Evolutionary conservation across 2,888 invertebrate species (phyloP).

Genomic region (Criorhina ranunculi): DNA sequence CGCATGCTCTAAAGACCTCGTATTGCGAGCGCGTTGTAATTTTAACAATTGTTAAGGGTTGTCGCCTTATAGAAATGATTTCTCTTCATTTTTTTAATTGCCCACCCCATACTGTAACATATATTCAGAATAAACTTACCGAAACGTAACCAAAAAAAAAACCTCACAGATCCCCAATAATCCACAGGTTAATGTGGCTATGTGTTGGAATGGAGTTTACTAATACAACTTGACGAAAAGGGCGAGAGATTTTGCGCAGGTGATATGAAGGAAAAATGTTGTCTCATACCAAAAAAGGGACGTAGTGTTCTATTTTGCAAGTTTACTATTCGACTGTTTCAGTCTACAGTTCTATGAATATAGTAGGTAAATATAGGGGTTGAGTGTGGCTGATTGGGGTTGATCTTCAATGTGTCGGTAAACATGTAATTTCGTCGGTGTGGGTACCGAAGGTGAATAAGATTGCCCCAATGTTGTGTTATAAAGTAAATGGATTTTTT

Average conservation of each 20-base stretch:
- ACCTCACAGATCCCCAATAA: constrained; percentile 58
- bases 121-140: constrained; percentile 48
- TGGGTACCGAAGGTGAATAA: constrained; percentile 72
- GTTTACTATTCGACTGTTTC: constrained; percentile 77
- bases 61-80: constrained; percentile 69
- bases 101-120: constrained; percentile 53
- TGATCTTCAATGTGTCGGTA: constrained; percentile 76
- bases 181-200: constrained; percentile 74
- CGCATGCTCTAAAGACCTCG: constrained; percentile 70
- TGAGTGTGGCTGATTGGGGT: constrained; percentile 75
- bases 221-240: constrained; percentile 62
- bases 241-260: constrained; percentile 77
- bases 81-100: constrained; percentile 62
- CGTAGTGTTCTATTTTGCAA: constrained; percentile 76
- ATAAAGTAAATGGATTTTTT: constrained; percentile 69
- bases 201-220: constrained; percentile 73
- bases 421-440: constrained; percentile 63
- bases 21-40: constrained; percentile 71
- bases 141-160: constrained; percentile 21
- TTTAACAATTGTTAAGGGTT: constrained; percentile 76
- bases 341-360: constrained; percentile 68
- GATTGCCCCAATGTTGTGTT: constrained; percentile 71
- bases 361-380: constrained; percentile 62
- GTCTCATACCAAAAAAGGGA: constrained; percentile 66
- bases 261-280: constrained; percentile 59